A percentile compares a stretch with the other conserved stretches of the same genome.
phyloP scores from a whole-genome alignment of 2,797 vertebrate species.

The Sebastes trivittatus region DNA sequence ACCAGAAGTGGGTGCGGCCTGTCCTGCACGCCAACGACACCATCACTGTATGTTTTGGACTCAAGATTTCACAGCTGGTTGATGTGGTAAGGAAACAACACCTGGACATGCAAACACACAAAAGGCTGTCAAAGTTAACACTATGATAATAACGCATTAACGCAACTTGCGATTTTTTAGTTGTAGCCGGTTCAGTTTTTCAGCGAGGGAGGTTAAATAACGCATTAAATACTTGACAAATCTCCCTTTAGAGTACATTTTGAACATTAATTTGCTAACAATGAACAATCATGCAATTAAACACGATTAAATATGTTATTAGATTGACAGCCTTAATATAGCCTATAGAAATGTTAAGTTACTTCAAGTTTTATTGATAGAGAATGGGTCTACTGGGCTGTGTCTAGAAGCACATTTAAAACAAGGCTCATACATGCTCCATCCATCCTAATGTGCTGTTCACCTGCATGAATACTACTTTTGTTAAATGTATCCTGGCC shows the following conservation, averaged over 20 bases:
- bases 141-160: too few relatives aligned
- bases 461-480: neutral
- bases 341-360: neutral
- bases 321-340: too few relatives aligned
- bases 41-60: conserved; percentile 92
- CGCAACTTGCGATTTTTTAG: too few relatives aligned
- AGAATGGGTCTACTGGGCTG: neutral
- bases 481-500: neutral
- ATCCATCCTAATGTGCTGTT: neutral
- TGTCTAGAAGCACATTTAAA: neutral
- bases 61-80: conserved; percentile 97
- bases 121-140: neutral
- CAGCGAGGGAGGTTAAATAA: too few relatives aligned
- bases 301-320: too few relatives aligned
- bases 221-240: too few relatives aligned
- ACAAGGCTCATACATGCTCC: neutral
- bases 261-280: too few relatives aligned
- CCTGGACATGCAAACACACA: neutral
- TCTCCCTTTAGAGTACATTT: too few relatives aligned
- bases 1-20: conserved; percentile 96
- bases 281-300: too few relatives aligned
- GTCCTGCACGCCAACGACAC: conserved; percentile 90
- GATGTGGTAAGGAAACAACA: conserved; percentile 89
- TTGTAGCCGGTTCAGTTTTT: too few relatives aligned
- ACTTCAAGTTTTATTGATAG: neutral